Conservation (phyloP, 2,888 invertebrate species). For the Beris chalybata region DNA sequence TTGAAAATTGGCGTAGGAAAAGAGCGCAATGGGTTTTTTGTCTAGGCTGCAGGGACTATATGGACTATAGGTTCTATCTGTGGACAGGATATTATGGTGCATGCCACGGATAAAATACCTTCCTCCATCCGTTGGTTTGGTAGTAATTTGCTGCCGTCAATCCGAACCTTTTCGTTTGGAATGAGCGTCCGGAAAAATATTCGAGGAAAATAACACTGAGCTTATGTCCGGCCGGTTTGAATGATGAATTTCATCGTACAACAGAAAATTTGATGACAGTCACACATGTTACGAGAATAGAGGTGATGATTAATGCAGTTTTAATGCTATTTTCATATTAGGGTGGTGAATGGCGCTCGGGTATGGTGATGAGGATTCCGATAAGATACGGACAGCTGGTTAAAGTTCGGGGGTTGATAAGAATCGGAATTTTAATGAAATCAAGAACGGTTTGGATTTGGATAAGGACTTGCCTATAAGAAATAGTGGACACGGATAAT, state of each 20-base stretch:
- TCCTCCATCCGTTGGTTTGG: conserved; percentile 16
- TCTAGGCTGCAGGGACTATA: neutral
- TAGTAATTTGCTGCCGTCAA: conserved; percentile 20
- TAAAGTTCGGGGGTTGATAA: no score
- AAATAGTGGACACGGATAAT: no score
- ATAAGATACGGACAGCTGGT: no score
- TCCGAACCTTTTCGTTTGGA: conserved; percentile 33
- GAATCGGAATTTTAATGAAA: no score
- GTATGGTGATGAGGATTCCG: no score
- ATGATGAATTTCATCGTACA: conserved; percentile 37
- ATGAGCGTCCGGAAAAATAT: neutral
- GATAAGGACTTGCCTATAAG: no score
- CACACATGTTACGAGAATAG: conserved; percentile 35
- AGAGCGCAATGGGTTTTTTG: conserved; percentile 10
- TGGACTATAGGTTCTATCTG: conserved; percentile 2
- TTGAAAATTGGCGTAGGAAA: conserved; percentile 26
- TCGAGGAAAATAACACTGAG: conserved; percentile 30
- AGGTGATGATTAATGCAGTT: conserved; percentile 36
- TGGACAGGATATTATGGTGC: conserved; percentile 1
- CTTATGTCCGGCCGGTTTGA: conserved; percentile 35
- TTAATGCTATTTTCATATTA: conserved; percentile 23
- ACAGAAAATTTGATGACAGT: conserved; percentile 38
- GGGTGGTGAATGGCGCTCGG: neutral
- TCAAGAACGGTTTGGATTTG: no score
- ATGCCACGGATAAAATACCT: conserved; percentile 1